Base-by-base conservation (phyloP, 2,888 invertebrate genomes). In the Phorcus lineatus region DNA sequence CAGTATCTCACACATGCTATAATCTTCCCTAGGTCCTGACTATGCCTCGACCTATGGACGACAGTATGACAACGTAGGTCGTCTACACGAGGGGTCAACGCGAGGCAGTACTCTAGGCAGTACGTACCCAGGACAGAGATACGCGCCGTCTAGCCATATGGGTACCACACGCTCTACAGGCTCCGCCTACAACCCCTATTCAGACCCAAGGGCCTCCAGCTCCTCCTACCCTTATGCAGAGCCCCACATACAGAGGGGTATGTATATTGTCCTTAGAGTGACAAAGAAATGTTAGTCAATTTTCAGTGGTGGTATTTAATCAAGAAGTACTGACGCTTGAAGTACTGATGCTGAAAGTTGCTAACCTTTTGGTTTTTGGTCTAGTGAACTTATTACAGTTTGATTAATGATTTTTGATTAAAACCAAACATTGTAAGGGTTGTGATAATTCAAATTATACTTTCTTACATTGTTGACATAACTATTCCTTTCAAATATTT, bases 31-130 rank as follows among this genome's bases (percentile, higher is more conserved):
- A 22, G 70, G 28, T 70, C 4, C 70, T 62, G 88, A 88, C 75
- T 88, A 88, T 80, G 84, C 84, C 62, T 86, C 88, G 13, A 85
- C 87, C 83, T 89, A 90, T 81, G 87, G 86, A 6, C 78, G 83
- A 28, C 90, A 90, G 67, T 90, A 90, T 81, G 89, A 90, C 81
- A 90, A 89, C 78, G 83, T 80, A 17, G 89, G 89, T 7, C 84
- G 82, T 19, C 82, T 90, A 55, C 89, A 89, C 31, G 89, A 89
- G n/a, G 81, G 80, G 16, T 17, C 85, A 79, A n/a, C 86, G 85
- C 70, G 80, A 80, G 22, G 80, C 74, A 17, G 87, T 84, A 19
- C 31, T 0, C 70, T 36, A 19, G 70, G 70, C 40, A 40, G 70
- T 19, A 40, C 40, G 1, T 70, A 70, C 70, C 36, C 70, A 0